These are phyloP conservation scores for Lithobates pipiens DNA, from an alignment of 2,797 vertebrate genomes.

Conservation along the genomic window DNA sequence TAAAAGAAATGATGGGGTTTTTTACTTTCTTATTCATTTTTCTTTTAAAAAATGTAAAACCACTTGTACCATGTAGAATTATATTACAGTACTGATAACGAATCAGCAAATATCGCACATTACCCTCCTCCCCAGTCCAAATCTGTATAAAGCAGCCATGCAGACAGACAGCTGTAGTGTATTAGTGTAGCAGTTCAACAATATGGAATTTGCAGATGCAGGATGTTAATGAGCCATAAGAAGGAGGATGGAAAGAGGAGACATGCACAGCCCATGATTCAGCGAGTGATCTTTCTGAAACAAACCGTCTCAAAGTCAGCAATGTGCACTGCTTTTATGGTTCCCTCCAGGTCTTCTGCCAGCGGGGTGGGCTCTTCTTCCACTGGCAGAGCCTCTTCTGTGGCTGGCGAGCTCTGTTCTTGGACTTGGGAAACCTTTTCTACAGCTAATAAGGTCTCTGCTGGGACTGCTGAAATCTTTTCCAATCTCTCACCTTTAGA, in stretches of 20 bases:
- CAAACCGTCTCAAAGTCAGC: conserved; percentile 62
- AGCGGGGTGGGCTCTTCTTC: neutral
- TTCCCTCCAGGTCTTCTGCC: conserved; percentile 9
- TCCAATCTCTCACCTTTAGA: neutral
- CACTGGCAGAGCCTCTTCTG: neutral
- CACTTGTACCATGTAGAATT: too few relatives aligned
- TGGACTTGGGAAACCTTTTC: neutral
- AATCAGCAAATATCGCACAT: neutral
- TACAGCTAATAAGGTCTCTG: neutral
- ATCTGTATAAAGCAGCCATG: conserved; percentile 11
- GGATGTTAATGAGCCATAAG: conserved; percentile 7
- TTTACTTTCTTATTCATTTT: too few relatives aligned
- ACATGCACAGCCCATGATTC: neutral
- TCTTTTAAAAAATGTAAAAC: too few relatives aligned
- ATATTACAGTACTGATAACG: neutral
- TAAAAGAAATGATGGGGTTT: too few relatives aligned
- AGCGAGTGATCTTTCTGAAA: conserved; percentile 46
- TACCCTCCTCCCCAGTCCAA: neutral
- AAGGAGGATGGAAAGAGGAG: neutral
- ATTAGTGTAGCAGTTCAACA: conserved; percentile 7
- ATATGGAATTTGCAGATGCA: neutral
- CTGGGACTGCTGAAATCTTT: neutral
- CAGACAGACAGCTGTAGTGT: conserved; percentile 7
- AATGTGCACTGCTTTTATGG: conserved; percentile 44
- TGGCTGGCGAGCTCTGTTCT: neutral